phyloP scores from a whole-genome alignment of 2,113 vertebrate species.

The Notechis scutatus region DNA sequence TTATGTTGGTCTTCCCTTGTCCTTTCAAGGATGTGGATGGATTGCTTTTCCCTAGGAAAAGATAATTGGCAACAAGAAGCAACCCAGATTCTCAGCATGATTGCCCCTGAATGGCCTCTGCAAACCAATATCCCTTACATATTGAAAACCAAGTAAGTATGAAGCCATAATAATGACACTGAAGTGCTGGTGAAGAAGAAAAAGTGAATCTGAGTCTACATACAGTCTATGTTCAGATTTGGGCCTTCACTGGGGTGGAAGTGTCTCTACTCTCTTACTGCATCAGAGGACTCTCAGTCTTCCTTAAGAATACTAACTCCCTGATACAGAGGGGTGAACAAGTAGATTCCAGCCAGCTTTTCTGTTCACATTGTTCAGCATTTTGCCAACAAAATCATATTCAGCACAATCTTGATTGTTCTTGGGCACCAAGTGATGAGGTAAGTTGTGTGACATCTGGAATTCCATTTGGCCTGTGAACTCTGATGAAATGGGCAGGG shows the following conservation, averaged over 20 bases:
- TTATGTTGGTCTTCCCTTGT: background rate
- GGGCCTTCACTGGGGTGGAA: background rate
- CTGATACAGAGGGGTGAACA: background rate
- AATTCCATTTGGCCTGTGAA: background rate
- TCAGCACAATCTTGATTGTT: background rate
- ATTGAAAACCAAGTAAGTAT: background rate
- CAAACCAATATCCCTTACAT: background rate
- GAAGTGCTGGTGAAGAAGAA: background rate
- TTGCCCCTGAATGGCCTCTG: background rate
- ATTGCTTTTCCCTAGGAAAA: background rate
- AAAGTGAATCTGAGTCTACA: background rate
- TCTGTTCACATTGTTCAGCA: background rate
- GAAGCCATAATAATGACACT: background rate
- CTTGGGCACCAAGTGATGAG: background rate
- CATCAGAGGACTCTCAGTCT: background rate
- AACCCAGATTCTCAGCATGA: background rate
- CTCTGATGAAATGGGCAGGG: background rate
- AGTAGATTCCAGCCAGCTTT: background rate
- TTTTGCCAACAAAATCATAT: background rate
- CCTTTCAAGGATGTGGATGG: background rate
- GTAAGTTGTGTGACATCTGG: background rate
- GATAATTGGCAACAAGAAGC: background rate
- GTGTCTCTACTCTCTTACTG: background rate
- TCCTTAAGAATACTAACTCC: background rate
- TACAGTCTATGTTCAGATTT: background rate